Percentiles rank a stretch among this genome's conserved stretches.
Conservation (phyloP, 2,113 vertebrate genomes). For the Chloropsis cyanopogon region DNA sequence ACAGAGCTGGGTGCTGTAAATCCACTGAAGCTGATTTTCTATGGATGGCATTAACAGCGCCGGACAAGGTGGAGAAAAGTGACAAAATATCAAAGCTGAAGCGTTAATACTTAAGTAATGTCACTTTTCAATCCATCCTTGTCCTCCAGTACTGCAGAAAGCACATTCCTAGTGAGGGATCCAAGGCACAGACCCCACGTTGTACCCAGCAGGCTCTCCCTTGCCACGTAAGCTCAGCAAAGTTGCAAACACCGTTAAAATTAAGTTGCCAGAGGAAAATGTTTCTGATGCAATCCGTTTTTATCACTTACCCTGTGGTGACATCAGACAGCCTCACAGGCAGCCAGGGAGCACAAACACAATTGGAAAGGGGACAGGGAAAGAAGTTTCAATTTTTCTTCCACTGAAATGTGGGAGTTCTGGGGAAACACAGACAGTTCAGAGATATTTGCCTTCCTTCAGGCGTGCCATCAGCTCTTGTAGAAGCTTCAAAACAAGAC, state of each 20-base stretch:
- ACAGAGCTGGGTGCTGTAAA: not conserved
- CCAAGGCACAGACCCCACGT: not conserved
- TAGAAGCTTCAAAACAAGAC: slow-evolving; percentile 28
- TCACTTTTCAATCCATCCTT: not conserved
- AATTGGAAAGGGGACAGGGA: not conserved
- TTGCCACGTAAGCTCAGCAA: not conserved
- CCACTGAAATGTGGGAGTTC: not conserved
- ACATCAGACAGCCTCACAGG: not conserved
- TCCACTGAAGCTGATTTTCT: not conserved
- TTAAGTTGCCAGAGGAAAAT: not conserved
- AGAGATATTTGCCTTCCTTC: slow-evolving; percentile 41
- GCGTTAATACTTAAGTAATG: not conserved
- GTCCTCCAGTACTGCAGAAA: not conserved
- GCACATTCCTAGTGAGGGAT: not conserved
- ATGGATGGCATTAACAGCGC: not conserved
- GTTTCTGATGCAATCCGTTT: not conserved
- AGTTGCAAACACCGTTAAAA: not conserved
- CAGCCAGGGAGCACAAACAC: not conserved
- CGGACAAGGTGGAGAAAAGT: not conserved
- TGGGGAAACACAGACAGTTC: not conserved
- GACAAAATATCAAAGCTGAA: not conserved
- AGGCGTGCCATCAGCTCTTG: slow-evolving; percentile 16
- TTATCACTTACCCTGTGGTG: not conserved
- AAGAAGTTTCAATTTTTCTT: not conserved
- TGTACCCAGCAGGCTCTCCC: not conserved